phyloP scores from a whole-genome alignment of 2,888 invertebrate species.

The Blomia tropicalis region DNA sequence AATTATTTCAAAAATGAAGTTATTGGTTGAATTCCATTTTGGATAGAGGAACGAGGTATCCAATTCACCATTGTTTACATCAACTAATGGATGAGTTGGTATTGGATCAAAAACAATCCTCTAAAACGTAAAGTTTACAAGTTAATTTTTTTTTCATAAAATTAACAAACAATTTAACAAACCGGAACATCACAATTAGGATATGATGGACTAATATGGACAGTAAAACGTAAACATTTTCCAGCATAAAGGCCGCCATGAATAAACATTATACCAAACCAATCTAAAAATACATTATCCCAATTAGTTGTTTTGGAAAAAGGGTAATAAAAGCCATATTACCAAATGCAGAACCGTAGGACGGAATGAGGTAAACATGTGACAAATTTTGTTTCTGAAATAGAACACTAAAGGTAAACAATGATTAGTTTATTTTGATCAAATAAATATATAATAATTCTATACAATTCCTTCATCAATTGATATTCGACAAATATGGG shows the following conservation, averaged over 20 bases:
- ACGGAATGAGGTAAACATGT: conserved; percentile 82
- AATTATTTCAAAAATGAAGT: conserved; percentile 75
- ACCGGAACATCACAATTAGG: conserved; percentile 70
- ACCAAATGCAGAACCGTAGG: conserved; percentile 63
- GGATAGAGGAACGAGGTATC: conserved; percentile 62
- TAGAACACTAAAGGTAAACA: conserved; percentile 52
- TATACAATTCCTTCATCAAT: conserved; percentile 14
- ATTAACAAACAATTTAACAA: conserved; percentile 36
- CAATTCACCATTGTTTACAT: conserved; percentile 57
- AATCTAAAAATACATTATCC: conserved; percentile 50
- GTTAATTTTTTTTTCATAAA: neutral
- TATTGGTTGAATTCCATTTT: conserved; percentile 58
- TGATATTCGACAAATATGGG: conserved; percentile 7
- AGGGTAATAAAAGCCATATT: too few species aligned
- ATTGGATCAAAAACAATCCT: conserved; percentile 63
- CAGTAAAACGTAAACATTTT: conserved; percentile 72
- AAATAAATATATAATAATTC: neutral
- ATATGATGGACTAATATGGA: conserved; percentile 69
- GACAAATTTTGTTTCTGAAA: conserved; percentile 64
- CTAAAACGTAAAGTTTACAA: conserved; percentile 41
- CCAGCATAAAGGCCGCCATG: conserved; percentile 73
- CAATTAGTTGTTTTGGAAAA: neutral
- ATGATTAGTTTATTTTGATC: neutral
- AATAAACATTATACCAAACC: conserved; percentile 80
- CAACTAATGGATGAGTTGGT: conserved; percentile 70